Evolutionary conservation across 2,797 vertebrate genomes (phyloP).

Genomic region (Syncerus caffer): DNA sequence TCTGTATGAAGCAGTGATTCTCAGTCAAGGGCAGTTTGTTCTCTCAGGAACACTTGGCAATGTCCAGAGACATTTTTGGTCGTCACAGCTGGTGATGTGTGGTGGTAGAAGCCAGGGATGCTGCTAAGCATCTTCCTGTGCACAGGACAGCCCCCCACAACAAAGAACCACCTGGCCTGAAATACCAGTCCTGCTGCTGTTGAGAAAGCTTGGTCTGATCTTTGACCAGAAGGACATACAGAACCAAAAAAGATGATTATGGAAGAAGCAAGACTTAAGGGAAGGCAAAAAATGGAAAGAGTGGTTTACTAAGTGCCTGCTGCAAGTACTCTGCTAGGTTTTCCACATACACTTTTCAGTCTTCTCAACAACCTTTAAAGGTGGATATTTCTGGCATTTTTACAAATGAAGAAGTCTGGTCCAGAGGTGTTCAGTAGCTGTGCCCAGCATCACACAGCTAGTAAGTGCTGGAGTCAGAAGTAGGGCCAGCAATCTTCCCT

Average conservation of each 20-base stretch:
- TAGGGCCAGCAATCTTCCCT: neutral
- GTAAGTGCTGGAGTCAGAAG: neutral
- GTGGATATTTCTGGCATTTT: neutral
- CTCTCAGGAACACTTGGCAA: neutral
- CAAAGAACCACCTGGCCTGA: neutral
- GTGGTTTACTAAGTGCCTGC: neutral
- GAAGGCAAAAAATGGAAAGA: neutral
- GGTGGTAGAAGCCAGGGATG: neutral
- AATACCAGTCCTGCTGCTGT: neutral
- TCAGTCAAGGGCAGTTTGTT: neutral
- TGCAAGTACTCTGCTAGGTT: neutral
- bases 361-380: slow-evolving; percentile 2
- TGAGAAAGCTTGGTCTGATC: neutral
- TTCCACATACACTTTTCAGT: neutral
- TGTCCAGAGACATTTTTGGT: neutral
- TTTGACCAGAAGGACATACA: neutral
- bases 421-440: neutral
- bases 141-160: neutral
- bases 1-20: neutral
- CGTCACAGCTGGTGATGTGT: neutral
- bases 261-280: neutral
- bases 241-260: neutral
- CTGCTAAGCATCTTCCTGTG: neutral
- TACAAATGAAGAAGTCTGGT: neutral
- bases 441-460: neutral